Base-by-base conservation (phyloP, 2,797 vertebrate genomes). In the Leucoraja ocellata region DNA sequence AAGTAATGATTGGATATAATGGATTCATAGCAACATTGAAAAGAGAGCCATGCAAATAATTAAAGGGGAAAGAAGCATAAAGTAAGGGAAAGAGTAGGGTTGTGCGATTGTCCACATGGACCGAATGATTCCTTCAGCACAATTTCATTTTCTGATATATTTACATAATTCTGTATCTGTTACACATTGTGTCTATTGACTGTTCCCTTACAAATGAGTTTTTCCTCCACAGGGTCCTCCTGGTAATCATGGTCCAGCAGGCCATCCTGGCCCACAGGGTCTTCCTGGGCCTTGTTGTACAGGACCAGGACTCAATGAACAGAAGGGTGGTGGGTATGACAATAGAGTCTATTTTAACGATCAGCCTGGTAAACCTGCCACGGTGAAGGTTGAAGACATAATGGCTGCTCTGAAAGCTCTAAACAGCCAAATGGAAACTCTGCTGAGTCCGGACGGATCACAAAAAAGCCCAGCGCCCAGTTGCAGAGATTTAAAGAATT, bases 191-290 rank as follows among this genome's bases (percentile, higher is more conserved):
- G 71, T 32, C 5, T 5, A 74, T 74, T 21, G 23, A 74, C 18
- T 74, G 21, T 74, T 21, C 71, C 71, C 18, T 74, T 74, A 74
- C 71, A 74, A n/a, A 5, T 54, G 7, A 36, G 23, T 23, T 92
- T 76, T 54, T 76, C 74, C 71, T 92, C 96, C 97, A 14, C 94
- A 96, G 54, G 99, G 98, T 46, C 97, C 98, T 93, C 95, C 97
- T 0, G 98, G 98, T 46, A 96, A 96, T 0, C 94, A 96, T 0
- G 99, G 99, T 2, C 98, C 95, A 23, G 97, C 98, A 1, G 99
- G 99, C 8, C 95, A 97, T 3, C 96, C 98, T 6, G 98, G 99
- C 68, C 96, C 97, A 58, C 97, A 98, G 93, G 97, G 81, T 58
- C 96, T 93, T 16, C 94, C 94, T 98, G 94, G 90, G 5, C 23